phyloP scores from a whole-genome alignment of 2,113 vertebrate species.

The Megaleporinus macrocephalus region DNA sequence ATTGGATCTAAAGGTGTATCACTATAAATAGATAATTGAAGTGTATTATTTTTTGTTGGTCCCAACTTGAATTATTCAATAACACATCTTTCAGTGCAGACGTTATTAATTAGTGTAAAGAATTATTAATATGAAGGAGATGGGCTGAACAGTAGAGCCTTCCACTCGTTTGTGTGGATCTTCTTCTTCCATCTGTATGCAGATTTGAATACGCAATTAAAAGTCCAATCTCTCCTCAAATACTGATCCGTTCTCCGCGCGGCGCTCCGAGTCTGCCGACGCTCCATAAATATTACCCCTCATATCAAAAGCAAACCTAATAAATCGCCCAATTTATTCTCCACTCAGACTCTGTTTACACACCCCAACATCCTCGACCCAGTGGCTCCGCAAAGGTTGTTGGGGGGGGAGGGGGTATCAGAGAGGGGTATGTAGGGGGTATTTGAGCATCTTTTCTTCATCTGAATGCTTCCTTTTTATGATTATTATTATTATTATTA shows the following conservation, averaged over 20 bases:
- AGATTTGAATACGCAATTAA: slow-evolving; percentile 73
- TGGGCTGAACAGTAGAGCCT: too few species aligned
- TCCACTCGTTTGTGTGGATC: slow-evolving; percentile 2
- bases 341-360: slow-evolving; percentile 50
- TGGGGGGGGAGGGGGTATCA: background rate
- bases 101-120: too few species aligned
- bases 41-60: too few species aligned
- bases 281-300: slow-evolving; percentile 76
- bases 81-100: too few species aligned
- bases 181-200: slow-evolving; percentile 63
- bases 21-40: too few species aligned
- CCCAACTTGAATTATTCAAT: too few species aligned
- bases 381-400: slow-evolving; percentile 4
- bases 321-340: slow-evolving; percentile 66
- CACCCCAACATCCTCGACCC: slow-evolving; percentile 31
- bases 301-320: slow-evolving; percentile 79
- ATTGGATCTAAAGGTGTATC: too few species aligned
- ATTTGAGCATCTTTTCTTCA: too few species aligned
- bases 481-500: too few species aligned
- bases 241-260: slow-evolving; percentile 60
- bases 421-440: background rate
- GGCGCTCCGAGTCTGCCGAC: slow-evolving; percentile 62
- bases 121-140: too few species aligned
- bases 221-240: slow-evolving; percentile 77
- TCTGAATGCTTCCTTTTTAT: too few species aligned